Evolutionary conservation across 2,888 invertebrate species (phyloP).

Genomic region (Poecilobothrus nobilitatus): DNA sequence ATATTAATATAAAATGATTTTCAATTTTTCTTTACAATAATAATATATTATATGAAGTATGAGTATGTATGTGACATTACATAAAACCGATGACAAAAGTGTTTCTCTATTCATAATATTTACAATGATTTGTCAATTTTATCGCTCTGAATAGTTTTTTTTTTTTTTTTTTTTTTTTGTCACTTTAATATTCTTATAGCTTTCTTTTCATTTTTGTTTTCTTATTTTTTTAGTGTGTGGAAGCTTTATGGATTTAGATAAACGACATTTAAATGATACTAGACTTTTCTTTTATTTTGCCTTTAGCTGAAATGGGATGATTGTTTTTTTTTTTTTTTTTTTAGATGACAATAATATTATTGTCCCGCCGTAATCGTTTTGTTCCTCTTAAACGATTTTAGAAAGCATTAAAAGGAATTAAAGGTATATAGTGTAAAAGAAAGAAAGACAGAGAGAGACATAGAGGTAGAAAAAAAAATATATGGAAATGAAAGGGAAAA

Average conservation of each 20-base stretch:
- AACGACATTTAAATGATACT: not conserved
- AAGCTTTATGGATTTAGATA: constrained; percentile 4
- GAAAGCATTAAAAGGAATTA: too few relatives aligned
- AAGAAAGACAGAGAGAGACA: too few relatives aligned
- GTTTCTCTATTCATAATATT: not conserved
- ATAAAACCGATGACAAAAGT: not conserved
- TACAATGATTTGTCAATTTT: not conserved
- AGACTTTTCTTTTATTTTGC: not conserved
- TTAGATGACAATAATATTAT: not conserved
- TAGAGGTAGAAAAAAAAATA: too few relatives aligned
- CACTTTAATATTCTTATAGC: not conserved
- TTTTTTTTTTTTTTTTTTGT: not conserved
- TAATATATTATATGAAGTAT: not conserved
- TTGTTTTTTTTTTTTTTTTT: not conserved
- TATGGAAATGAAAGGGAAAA: not conserved
- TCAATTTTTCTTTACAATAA: too few relatives aligned
- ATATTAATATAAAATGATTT: too few relatives aligned
- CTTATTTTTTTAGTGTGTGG: not conserved
- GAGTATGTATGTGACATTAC: not conserved
- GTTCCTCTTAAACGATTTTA: not conserved
- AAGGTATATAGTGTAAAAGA: too few relatives aligned
- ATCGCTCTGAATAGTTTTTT: not conserved
- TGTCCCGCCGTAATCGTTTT: not conserved
- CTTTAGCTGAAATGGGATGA: not conserved
- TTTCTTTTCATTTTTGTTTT: not conserved